Evolutionary conservation across 2,797 vertebrate genomes (phyloP).

Genomic region (Selene dorsalis): DNA sequence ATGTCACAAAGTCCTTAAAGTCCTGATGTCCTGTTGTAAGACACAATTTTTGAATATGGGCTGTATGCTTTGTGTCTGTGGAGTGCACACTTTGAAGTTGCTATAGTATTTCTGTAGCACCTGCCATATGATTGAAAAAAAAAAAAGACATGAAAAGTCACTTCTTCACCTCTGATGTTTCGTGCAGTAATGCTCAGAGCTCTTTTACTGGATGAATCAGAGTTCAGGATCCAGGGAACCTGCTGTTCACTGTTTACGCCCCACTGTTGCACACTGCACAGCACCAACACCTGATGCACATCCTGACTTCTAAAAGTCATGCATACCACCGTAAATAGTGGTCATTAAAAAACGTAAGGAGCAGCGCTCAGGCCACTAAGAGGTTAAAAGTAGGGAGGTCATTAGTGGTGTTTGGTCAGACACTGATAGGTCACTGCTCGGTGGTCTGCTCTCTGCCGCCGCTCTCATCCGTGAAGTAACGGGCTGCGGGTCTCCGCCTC

Average conservation of each 20-base stretch:
- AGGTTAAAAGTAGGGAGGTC: slow-evolving; percentile 78
- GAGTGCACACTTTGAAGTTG: background rate
- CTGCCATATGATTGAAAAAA: background rate
- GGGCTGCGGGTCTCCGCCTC: slow-evolving; percentile 72
- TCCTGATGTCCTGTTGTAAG: too few relatives aligned
- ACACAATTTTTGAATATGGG: too few relatives aligned
- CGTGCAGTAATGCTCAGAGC: background rate
- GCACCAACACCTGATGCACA: background rate
- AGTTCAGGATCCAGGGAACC: background rate
- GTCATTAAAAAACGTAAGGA: too few relatives aligned
- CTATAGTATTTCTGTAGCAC: background rate
- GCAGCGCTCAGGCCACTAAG: slow-evolving; percentile 47
- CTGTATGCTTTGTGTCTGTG: too few relatives aligned
- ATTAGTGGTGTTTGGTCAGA: slow-evolving; percentile 59
- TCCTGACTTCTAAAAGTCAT: background rate
- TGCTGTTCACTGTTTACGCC: background rate
- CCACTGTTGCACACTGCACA: background rate
- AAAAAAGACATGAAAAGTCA: too few relatives aligned
- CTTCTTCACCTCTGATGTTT: background rate
- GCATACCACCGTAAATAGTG: background rate
- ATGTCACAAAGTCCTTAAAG: too few relatives aligned
- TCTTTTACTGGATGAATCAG: background rate
- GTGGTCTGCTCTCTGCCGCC: slow-evolving; percentile 80
- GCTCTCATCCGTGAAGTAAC: slow-evolving; percentile 66
- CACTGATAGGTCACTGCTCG: slow-evolving; percentile 79